These are phyloP conservation scores for Formica aserva DNA, from an alignment of 2,888 invertebrate species.

Conservation along the genomic window DNA sequence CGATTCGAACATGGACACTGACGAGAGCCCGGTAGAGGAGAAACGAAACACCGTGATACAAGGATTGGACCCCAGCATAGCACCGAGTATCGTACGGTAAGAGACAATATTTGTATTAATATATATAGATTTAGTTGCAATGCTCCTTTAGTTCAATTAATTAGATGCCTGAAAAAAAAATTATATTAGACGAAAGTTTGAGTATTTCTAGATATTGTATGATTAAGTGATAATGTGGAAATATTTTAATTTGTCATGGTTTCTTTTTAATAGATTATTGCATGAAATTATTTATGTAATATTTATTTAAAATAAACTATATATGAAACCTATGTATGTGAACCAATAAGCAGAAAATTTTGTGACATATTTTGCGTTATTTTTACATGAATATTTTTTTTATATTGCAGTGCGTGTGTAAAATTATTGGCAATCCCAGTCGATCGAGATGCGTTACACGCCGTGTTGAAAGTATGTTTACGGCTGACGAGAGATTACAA, in stretches of 20 bases:
- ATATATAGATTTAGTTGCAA: background rate
- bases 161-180: background rate
- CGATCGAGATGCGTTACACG: constrained; percentile 92
- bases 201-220: background rate
- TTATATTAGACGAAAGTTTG: background rate
- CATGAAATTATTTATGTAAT: background rate
- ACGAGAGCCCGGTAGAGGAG: constrained; percentile 80
- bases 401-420: constrained; percentile 87
- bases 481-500: constrained; percentile 91
- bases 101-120: constrained; percentile 9
- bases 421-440: constrained; percentile 90
- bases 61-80: constrained; percentile 83
- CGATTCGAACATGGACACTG: constrained; percentile 84
- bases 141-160: background rate
- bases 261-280: background rate
- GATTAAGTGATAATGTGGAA: background rate
- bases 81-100: constrained; percentile 83
- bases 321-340: background rate
- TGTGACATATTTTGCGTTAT: background rate
- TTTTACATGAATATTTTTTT: constrained; percentile 3
- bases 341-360: background rate
- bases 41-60: constrained; percentile 81
- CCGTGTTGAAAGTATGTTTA: constrained; percentile 91
- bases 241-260: background rate
- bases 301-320: background rate